Evolutionary conservation across 2,888 invertebrate species (phyloP).

Genomic region (Trypoxylon attenuatum): DNA sequence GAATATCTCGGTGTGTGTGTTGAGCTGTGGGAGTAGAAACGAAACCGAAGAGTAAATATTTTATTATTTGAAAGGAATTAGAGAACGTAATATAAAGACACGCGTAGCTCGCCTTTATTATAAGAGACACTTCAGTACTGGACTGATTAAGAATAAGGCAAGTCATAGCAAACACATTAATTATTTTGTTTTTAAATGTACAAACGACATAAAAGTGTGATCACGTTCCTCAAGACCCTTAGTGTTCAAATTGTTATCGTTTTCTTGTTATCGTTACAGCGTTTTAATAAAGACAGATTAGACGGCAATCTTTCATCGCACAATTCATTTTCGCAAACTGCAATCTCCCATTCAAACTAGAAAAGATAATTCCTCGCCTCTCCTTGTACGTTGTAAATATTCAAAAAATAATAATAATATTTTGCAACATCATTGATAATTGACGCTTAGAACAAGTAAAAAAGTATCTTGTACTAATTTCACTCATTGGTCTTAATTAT

Average conservation of each 20-base stretch:
- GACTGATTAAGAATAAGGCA: conserved; percentile 54
- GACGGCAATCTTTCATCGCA: conserved; percentile 29
- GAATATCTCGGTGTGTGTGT: too few species aligned
- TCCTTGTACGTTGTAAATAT: conserved; percentile 25
- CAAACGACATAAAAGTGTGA: conserved; percentile 52
- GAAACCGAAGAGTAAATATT: too few species aligned
- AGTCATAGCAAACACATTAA: conserved; percentile 33
- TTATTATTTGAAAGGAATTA: conserved; percentile 26
- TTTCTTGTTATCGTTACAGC: conserved; percentile 68
- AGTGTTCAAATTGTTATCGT: conserved; percentile 69
- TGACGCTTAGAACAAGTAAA: conserved; percentile 29
- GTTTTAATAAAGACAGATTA: conserved; percentile 67
- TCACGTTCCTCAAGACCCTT: conserved; percentile 61
- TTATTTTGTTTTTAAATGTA: conserved; percentile 49
- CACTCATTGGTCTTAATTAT: conserved; percentile 13
- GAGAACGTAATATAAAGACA: conserved; percentile 24
- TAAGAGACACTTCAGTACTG: conserved; percentile 43
- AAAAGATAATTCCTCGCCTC: conserved; percentile 16
- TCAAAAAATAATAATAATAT: conserved; percentile 34
- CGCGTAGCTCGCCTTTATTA: conserved; percentile 41
- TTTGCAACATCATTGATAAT: conserved; percentile 37
- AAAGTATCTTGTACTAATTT: conserved; percentile 26
- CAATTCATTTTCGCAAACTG: conserved; percentile 22
- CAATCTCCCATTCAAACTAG: conserved; percentile 29
- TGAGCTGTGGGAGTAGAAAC: too few species aligned